phyloP scores from a whole-genome alignment of 2,888 invertebrate species.

The Apotomis betuletana region DNA sequence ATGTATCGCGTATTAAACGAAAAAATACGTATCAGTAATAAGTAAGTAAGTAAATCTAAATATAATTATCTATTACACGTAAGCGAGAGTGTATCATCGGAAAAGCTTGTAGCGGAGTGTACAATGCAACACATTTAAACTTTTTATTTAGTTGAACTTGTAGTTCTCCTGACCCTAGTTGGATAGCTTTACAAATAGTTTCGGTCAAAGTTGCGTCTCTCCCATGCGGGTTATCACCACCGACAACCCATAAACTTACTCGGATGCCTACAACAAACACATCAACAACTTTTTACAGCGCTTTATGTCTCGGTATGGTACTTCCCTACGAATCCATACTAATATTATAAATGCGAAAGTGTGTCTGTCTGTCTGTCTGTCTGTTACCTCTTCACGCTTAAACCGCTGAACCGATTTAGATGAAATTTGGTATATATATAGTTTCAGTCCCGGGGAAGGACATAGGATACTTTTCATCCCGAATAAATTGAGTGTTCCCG shows the following conservation, averaged over 20 bases:
- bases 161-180: conserved; percentile 41
- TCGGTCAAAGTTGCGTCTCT: conserved; percentile 45
- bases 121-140: conserved; percentile 15
- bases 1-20: too few species aligned
- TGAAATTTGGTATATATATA: too few species aligned
- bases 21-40: too few species aligned
- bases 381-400: too few species aligned
- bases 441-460: too few species aligned
- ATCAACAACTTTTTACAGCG: conserved; percentile 43
- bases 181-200: conserved; percentile 49
- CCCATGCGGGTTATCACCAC: conserved; percentile 46
- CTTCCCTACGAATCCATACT: conserved; percentile 36
- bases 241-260: conserved; percentile 42
- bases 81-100: not conserved
- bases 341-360: too few species aligned
- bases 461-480: too few species aligned
- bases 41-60: too few species aligned
- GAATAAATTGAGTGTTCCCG: too few species aligned
- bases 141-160: conserved; percentile 33
- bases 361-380: too few species aligned
- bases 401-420: too few species aligned
- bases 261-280: conserved; percentile 42
- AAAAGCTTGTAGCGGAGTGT: not conserved
- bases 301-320: conserved; percentile 22
- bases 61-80: not conserved